Base-by-base conservation (phyloP, 1,140 invertebrate genomes). In the Caenorhabditis elegans region DNA sequence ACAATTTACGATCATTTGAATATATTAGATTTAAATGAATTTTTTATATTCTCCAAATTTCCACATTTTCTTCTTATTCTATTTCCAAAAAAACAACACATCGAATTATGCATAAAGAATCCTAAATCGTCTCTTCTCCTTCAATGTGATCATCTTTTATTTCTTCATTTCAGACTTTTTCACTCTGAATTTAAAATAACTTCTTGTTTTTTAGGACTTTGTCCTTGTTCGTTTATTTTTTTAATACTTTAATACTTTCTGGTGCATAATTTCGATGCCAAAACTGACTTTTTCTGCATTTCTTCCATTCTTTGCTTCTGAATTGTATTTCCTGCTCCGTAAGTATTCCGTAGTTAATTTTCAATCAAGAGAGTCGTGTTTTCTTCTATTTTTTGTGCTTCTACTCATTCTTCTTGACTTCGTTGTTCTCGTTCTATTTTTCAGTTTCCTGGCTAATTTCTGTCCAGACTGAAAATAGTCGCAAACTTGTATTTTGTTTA, bases 271-370 rank as follows among this genome's bases (percentile, higher is more conserved):
- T 51, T 34, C 19, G 26, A 49, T 31, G 31, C 22, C 47, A 78
- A 10, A 49, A 34, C 75, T 76, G 36, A 31, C 46, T 51, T 51
- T 78, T 36, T 36, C 47, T 51, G 11, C 34, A 26, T 13, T 48
- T 24, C n/a, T 36, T 48, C 75, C 26, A 3, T 51, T 5, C 31
- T 36, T 22, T 78, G 11, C 28, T 49, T 47, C 46, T 48, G 46
- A 36, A 49, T 49, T 48, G 76, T 78, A 28, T 48, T 47, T 78
- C 48, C 31, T 49, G n/a, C 76, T 78, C 46, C 47, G 17, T 49
- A 49, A 28, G 46, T 51, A 26, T 78, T 49, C n/a, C 43, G 46
- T 15, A 31, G 46, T 78, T 78, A 47, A 47, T 78, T 78, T 51
- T 22, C 46, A 49, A 49, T 49, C 46, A 49, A 49, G 76, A 49